Conservation (phyloP, 2,113 vertebrate species). For the Pampusana beccarii region DNA sequence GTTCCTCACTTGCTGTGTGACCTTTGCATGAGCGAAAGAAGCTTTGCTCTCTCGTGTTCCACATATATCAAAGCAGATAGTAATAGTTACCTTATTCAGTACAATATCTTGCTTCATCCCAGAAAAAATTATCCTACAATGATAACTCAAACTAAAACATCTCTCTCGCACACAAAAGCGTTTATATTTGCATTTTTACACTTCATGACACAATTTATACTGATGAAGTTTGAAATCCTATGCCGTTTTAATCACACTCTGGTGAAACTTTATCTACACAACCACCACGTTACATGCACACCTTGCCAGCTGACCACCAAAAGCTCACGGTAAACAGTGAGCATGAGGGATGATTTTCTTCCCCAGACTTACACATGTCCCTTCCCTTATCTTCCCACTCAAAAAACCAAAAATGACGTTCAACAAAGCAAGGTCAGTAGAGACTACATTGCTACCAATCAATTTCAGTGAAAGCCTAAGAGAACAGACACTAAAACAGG, state of each 20-base stretch:
- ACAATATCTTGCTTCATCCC: not conserved
- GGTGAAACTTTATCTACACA: not conserved
- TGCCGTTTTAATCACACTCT: not conserved
- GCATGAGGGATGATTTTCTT: not conserved
- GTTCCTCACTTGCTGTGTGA: not conserved
- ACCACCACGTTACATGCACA: not conserved
- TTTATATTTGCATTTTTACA: not conserved
- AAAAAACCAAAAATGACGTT: not conserved
- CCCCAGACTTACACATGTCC: not conserved
- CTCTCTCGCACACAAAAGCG: not conserved
- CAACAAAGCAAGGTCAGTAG: not conserved
- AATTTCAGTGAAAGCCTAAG: not conserved
- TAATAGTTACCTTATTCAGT: not conserved
- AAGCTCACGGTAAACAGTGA: not conserved
- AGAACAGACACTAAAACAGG: not conserved
- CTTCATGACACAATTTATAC: not conserved
- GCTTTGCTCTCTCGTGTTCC: not conserved
- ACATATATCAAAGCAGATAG: not conserved
- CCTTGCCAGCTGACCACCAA: not conserved
- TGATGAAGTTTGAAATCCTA: not conserved
- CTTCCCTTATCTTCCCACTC: not conserved
- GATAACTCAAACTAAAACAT: not conserved
- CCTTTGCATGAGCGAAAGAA: not conserved
- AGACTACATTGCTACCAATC: not conserved
- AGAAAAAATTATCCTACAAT: not conserved